Percentiles rank a stretch among this genome's conserved stretches.
Evolutionary conservation across 2,888 invertebrate genomes (phyloP).

Genomic region (Drosophila prostipennis): DNA sequence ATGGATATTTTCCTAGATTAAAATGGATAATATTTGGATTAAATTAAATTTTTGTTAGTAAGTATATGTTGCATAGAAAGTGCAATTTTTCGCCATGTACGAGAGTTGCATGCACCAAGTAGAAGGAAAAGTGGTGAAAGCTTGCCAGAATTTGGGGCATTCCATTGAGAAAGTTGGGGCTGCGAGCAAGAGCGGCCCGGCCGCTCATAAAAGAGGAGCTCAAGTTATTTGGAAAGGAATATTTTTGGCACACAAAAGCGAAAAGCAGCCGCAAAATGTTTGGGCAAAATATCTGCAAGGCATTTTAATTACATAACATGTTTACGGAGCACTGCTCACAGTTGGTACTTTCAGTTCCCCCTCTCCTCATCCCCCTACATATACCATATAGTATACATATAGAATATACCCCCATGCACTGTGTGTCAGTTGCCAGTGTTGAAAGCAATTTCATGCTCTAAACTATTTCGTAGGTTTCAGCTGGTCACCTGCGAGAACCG

Average conservation of each 20-base stretch:
- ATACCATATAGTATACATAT: not conserved
- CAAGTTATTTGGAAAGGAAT: slow-evolving; percentile 48
- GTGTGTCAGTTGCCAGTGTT: slow-evolving; percentile 13
- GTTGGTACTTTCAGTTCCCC: slow-evolving; percentile 6
- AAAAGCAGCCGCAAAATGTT: slow-evolving; percentile 55
- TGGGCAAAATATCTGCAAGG: slow-evolving; percentile 57
- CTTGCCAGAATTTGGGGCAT: slow-evolving; percentile 40
- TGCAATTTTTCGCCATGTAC: slow-evolving; percentile 5
- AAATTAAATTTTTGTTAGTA: too few species aligned
- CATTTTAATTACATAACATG: slow-evolving; percentile 75
- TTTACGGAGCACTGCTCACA: slow-evolving; percentile 46
- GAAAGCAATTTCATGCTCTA: slow-evolving; percentile 48
- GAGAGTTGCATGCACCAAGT: slow-evolving; percentile 4
- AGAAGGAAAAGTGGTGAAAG: slow-evolving; percentile 27
- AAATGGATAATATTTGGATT: not conserved
- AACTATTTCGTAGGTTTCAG: slow-evolving; percentile 37
- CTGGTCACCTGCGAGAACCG: slow-evolving; percentile 15
- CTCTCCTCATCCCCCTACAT: not conserved
- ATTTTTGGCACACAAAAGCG: slow-evolving; percentile 50
- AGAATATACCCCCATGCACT: not conserved
- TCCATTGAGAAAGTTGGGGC: slow-evolving; percentile 43
- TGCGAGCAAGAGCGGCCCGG: slow-evolving; percentile 2
- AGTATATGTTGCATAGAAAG: too few species aligned
- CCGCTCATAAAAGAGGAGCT: slow-evolving; percentile 34
- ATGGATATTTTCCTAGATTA: not conserved